Percentiles rank a stretch among this genome's conserved stretches.
Conservation (phyloP, 2,888 invertebrate species). For the Zonitis immaculata region DNA sequence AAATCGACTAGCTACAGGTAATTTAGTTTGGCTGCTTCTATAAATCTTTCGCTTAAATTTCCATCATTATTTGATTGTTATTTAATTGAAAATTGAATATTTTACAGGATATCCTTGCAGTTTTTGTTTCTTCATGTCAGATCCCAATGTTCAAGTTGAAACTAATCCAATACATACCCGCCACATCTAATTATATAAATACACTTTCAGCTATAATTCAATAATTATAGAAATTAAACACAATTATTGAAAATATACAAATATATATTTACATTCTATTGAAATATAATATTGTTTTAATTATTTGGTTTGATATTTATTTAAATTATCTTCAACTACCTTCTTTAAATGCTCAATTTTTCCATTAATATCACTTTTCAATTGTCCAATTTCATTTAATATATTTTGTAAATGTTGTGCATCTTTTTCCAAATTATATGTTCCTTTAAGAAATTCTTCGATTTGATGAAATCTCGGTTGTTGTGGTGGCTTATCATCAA, state of each 20-base stretch:
- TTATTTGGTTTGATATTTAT: background rate
- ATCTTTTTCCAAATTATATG: constrained; percentile 29
- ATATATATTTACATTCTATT: background rate
- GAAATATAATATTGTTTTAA: background rate
- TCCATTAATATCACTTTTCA: constrained; percentile 23
- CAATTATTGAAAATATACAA: background rate
- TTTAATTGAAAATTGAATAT: constrained; percentile 23
- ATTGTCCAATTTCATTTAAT: constrained; percentile 22
- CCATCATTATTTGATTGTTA: constrained; percentile 12
- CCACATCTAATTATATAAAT: constrained; percentile 4
- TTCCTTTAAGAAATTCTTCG: constrained; percentile 36
- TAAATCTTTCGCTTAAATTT: constrained; percentile 3
- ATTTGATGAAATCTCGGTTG: constrained; percentile 32
- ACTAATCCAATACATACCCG: constrained; percentile 9
- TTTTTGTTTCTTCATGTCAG: constrained; percentile 43
- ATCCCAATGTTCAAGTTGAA: constrained; percentile 36
- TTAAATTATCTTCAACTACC: constrained; percentile 3
- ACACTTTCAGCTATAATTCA: too few species aligned
- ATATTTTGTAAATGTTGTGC: constrained; percentile 23
- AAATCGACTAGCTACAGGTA: too few species aligned
- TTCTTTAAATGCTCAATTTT: constrained; percentile 23
- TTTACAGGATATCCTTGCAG: constrained; percentile 41
- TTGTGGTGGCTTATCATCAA: constrained; percentile 35
- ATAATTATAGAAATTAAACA: background rate
- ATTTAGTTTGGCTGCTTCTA: background rate